Base-by-base conservation (phyloP, 2,113 vertebrate species). In the Prietella phreatophila region DNA sequence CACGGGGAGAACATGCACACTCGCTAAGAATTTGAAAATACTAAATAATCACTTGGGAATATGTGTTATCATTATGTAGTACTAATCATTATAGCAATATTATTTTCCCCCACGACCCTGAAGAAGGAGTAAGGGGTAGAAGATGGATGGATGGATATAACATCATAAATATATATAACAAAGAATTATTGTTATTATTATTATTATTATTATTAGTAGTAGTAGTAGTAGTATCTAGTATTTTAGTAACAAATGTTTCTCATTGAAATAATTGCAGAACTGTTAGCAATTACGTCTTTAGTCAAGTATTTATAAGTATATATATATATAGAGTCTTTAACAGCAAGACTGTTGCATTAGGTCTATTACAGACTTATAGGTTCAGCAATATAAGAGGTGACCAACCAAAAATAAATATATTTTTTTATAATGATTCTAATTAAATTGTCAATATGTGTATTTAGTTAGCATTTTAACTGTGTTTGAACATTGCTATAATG, bases 401-500 rank as follows among this genome's bases (percentile, higher is more conserved):
- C 6, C 22, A 75, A 50, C 22, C 22, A 83, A 65, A 61, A 83
- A 65, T 15, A 65, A 27, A 17, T 86, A 20, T 0, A 71, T 58
- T 69, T 87, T 58, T 86, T 71, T 67, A 22, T 78, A 42, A 47
- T 81, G 60, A 39, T 8, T 33, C 22, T 81, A 71, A 71, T 55
- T 61, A n/a, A 39, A 61, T 86, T 58, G 42, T 82, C 30, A 82
- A 30, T 36, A 87, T 86, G 27, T 86, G 71, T 71, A 82, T 89
- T 91, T 91, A 84, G 91, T 92, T 90, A 85, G 33, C 60, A 73
- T 86, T 36, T 87, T 30, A 87, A 14, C 30, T 61, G 56, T 22
- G 53, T 69, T 58, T 33, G 75, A 88, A 65, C 50, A 1, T 14
- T 82, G 65, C 56, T 83, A 20, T 76, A 85, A 61, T 65, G 4